A percentile compares a stretch with the other conserved stretches of the same genome.
These are phyloP conservation scores for Tautogolabrus adspersus DNA, from an alignment of 2,113 vertebrate species.

Conservation along the genomic window DNA sequence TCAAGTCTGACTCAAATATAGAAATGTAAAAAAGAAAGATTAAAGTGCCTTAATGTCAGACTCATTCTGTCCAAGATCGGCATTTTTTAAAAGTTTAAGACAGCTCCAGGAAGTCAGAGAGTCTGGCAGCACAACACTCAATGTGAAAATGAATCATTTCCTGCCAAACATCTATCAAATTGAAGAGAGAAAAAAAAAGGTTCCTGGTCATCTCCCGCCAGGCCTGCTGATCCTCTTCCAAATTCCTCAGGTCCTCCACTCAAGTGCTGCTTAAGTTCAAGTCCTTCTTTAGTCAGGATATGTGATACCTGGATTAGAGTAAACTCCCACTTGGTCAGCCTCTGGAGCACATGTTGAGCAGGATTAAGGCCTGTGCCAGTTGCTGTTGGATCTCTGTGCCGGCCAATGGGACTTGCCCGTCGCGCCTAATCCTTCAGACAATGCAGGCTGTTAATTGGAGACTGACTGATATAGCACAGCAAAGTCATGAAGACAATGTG, in stretches of 20 bases:
- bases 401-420: conserved; percentile 39
- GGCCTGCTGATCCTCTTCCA: conserved; percentile 7
- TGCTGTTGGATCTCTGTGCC: conserved; percentile 57
- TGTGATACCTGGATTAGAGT: conserved; percentile 76
- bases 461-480: conserved; percentile 64
- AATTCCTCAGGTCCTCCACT: conserved; percentile 35
- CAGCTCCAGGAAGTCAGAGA: too few species aligned
- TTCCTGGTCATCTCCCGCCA: neutral
- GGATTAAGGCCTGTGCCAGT: conserved; percentile 74
- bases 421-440: conserved; percentile 72
- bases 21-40: too few species aligned
- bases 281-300: conserved; percentile 47
- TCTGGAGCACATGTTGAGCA: conserved; percentile 55
- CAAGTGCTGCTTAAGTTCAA: conserved; percentile 60
- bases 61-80: too few species aligned
- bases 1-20: too few species aligned
- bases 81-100: too few species aligned
- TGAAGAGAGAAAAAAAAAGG: neutral
- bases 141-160: neutral
- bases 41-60: too few species aligned
- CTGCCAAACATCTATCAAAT: neutral
- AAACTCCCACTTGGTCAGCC: conserved; percentile 44
- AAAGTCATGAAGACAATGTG: conserved; percentile 64
- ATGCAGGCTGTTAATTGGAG: conserved; percentile 73
- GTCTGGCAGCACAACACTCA: too few species aligned